Conservation (phyloP, 2,797 vertebrate genomes). For the Rhinatrema bivittatum region DNA sequence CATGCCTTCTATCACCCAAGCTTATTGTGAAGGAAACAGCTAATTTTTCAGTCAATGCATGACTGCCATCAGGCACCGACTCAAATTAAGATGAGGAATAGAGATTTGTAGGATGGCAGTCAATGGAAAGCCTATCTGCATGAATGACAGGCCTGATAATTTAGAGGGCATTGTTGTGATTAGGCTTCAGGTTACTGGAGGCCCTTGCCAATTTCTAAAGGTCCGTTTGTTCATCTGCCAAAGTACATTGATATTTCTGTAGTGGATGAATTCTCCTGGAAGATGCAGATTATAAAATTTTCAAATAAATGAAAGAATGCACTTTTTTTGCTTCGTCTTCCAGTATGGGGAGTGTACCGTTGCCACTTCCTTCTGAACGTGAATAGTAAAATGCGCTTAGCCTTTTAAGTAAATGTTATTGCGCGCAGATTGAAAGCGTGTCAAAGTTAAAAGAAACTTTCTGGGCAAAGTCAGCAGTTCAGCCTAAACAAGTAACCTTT, state of each 20-base stretch:
- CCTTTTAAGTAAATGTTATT: too few species aligned
- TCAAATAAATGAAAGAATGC: too few species aligned
- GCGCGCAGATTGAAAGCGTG: neutral
- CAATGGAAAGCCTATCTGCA: constrained; percentile 28
- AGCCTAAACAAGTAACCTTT: neutral
- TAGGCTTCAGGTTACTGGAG: neutral
- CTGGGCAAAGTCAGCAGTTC: neutral
- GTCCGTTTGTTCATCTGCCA: constrained; percentile 7
- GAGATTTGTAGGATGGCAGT: constrained; percentile 20
- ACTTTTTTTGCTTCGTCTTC: too few species aligned
- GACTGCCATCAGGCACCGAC: constrained; percentile 18
- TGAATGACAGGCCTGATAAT: constrained; percentile 26
- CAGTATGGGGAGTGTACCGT: too few species aligned
- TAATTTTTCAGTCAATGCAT: constrained; percentile 27
- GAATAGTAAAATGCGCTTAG: too few species aligned
- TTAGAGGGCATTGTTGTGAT: constrained; percentile 20
- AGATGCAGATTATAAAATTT: too few species aligned
- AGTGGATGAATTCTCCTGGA: too few species aligned
- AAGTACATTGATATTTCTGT: too few species aligned
- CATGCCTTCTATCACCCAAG: constrained; percentile 25
- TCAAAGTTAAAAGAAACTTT: neutral
- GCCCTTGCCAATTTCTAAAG: constrained; percentile 13
- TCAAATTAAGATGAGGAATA: constrained; percentile 28
- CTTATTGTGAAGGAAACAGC: constrained; percentile 9
- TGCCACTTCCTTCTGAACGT: neutral